Conservation (phyloP, 2,797 vertebrate species). For the Moxostoma hubbsi region DNA sequence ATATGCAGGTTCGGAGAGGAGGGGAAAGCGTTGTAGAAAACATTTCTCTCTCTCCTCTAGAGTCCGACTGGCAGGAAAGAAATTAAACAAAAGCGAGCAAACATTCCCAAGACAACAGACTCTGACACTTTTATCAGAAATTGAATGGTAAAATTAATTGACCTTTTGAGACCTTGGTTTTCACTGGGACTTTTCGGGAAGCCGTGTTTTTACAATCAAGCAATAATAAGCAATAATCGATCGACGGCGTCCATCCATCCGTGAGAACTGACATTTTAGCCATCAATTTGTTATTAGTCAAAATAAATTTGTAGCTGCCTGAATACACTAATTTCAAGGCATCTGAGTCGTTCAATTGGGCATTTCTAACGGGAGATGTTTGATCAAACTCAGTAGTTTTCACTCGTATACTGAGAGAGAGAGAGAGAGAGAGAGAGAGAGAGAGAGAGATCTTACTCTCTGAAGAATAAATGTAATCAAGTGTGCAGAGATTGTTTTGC, state of each 20-base stretch:
- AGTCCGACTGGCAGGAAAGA: conserved; percentile 39
- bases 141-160: conserved; percentile 23
- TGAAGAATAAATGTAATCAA: conserved; percentile 52
- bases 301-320: not conserved
- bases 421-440: conserved; percentile 39
- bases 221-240: no score
- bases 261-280: not conserved
- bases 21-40: conserved; percentile 77
- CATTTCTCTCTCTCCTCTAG: conserved; percentile 56
- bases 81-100: conserved; percentile 33
- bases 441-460: conserved; percentile 35
- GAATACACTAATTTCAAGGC: conserved; percentile 40
- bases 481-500: conserved; percentile 53
- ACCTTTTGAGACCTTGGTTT: conserved; percentile 23
- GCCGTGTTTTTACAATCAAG: no score
- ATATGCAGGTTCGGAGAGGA: conserved; percentile 75
- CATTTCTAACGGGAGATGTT: conserved; percentile 43
- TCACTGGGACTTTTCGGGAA: not conserved
- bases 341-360: conserved; percentile 48
- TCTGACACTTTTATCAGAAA: conserved; percentile 1
- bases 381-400: conserved; percentile 10
- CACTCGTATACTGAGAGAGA: conserved; percentile 7
- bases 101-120: conserved; percentile 17
- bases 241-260: no score
- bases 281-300: not conserved